Conservation (phyloP, 2,113 vertebrate species). For the Motacilla alba region DNA sequence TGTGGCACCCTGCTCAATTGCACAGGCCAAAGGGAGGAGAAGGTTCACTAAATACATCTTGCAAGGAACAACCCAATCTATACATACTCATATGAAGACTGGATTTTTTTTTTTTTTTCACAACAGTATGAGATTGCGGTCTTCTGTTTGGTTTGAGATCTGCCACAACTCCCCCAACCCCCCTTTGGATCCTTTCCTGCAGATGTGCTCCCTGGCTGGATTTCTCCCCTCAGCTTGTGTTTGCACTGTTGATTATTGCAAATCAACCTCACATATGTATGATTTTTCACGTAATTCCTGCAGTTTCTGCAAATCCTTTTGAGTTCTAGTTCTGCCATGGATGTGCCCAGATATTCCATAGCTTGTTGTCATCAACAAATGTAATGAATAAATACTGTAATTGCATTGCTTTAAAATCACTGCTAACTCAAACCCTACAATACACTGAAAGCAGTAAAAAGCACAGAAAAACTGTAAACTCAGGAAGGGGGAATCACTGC, state of each 20-base stretch:
- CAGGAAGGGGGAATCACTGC: background rate
- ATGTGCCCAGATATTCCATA: background rate
- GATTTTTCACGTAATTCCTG: background rate
- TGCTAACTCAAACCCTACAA: background rate
- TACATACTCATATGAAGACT: background rate
- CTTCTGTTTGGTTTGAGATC: background rate
- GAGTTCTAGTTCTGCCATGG: background rate
- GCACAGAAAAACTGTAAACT: background rate
- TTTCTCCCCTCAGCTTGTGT: background rate
- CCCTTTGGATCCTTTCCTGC: background rate
- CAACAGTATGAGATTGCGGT: background rate
- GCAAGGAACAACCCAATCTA: background rate
- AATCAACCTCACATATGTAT: background rate
- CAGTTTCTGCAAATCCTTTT: background rate
- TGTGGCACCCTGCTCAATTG: background rate
- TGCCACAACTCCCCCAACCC: rapidly evolving
- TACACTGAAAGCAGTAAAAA: background rate
- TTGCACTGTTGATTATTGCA: background rate
- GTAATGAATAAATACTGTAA: background rate
- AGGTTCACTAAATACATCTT: background rate
- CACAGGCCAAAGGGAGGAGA: background rate
- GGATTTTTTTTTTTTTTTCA: background rate
- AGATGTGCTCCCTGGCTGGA: background rate
- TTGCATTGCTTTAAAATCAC: background rate
- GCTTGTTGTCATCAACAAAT: background rate